These are phyloP conservation scores for Polylopha cassiicola DNA, from an alignment of 2,888 invertebrate species.

Conservation along the genomic window DNA sequence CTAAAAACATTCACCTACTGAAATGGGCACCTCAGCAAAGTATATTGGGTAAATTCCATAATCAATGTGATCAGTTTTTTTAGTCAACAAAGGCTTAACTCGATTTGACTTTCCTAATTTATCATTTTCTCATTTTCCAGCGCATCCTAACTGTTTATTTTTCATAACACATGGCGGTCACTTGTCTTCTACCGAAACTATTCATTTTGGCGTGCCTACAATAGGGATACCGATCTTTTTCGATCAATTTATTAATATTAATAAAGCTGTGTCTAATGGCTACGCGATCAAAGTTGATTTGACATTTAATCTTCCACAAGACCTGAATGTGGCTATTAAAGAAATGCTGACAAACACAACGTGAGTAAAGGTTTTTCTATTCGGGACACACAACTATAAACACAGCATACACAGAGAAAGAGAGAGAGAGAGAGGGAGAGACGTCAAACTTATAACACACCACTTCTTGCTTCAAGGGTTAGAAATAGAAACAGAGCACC, in stretches of 20 bases:
- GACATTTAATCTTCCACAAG: conserved; percentile 11
- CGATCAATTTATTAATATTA: conserved; percentile 25
- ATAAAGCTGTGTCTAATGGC: conserved; percentile 17
- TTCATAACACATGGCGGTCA: conserved; percentile 25
- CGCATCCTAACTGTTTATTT: conserved; percentile 21
- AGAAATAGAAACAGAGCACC: no score
- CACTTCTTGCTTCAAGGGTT: no score
- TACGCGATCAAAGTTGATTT: conserved; percentile 20
- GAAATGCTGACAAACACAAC: conserved; percentile 11
- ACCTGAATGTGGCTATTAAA: conserved; percentile 18
- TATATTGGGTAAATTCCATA: conserved; percentile 30
- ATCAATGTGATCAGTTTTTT: no score
- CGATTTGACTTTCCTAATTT: no score
- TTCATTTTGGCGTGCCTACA: conserved; percentile 24
- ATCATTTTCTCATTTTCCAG: no score
- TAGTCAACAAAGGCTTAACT: no score
- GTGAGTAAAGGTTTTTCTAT: conserved; percentile 6
- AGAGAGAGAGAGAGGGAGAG: no score
- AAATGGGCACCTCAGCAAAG: conserved; percentile 41
- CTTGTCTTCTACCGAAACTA: conserved; percentile 16
- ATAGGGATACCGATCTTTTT: conserved; percentile 24
- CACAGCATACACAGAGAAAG: no score
- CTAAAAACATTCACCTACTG: conserved; percentile 38
- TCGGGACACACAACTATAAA: no score
- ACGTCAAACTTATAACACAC: no score